Base-by-base conservation (phyloP, 2,888 invertebrate genomes). In the Linhomoeus sp. region DNA sequence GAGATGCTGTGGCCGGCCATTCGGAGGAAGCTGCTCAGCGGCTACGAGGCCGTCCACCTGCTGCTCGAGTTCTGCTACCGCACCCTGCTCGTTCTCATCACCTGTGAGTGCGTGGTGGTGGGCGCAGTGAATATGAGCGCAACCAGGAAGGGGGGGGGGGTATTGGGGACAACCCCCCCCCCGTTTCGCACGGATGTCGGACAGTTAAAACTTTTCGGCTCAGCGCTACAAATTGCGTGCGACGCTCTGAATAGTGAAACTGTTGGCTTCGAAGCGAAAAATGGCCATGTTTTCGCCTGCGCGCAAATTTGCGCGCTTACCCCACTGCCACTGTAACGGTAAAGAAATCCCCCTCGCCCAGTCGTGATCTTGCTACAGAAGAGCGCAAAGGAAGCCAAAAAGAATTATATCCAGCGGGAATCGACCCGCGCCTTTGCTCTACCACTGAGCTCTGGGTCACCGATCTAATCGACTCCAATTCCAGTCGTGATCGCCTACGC, bases 1-100 rank as follows among this genome's bases (percentile, higher is more conserved):
- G 80, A 78, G 57, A 83, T 90, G 51, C 75, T 87, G 25, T 85
- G 83, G 77, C 86, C 87, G 0, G 72, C 71, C 50, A 70, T 87
- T 3, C 55, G 60, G 36, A 44, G 53, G 25, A 53, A 52, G 25
- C 50, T 54, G 36, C 41, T 49, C 15, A 43, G 50, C 46, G 26
- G 51, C 48, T 37, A 48, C 0, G 76, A 78, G 51, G 69, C 72
- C 44, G 72, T 75, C 14, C 74, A 77, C 53, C 71, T 75, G 51
- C 66, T 78, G 46, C 77, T 78, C 3, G 80, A 82, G 61, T 76
- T 76, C 45, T 66, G 71, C 22, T 75, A 81, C 2, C 71, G 84
- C 50, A 73, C 79, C 15, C 59, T 73, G n/a, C 71, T 85, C 42
- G 29, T 29, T 12, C 29, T 29, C 12, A 29, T 29, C 29, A 9